A percentile compares a stretch with the other conserved stretches of the same genome.
Evolutionary conservation across 2,888 invertebrate genomes (phyloP).

Genomic region (Boloria selene): DNA sequence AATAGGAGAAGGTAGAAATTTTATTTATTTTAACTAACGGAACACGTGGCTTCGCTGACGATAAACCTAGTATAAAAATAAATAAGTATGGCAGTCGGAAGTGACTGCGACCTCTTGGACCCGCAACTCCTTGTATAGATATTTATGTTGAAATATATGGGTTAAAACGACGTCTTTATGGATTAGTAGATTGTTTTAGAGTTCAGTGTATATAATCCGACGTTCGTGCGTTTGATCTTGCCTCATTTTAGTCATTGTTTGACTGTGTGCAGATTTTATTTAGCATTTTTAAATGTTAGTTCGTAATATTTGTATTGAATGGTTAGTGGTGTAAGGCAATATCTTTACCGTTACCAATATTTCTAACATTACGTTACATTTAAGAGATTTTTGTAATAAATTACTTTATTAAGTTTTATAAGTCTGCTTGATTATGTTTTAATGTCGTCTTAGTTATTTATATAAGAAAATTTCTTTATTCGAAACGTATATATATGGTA

Average conservation of each 20-base stretch:
- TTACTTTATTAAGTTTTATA: conserved; percentile 21
- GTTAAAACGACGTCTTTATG: too few relatives aligned
- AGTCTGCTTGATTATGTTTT: conserved; percentile 17
- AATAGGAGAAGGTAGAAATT: too few relatives aligned
- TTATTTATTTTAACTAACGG: too few relatives aligned
- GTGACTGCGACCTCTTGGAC: too few relatives aligned
- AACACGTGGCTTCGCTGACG: too few relatives aligned
- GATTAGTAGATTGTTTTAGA: too few relatives aligned
- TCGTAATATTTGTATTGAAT: conserved; percentile 27
- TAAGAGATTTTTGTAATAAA: conserved; percentile 31
- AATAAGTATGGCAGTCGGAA: too few relatives aligned
- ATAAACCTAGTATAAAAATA: too few relatives aligned
- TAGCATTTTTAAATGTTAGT: conserved; percentile 27
- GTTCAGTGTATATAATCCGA: conserved; percentile 1
- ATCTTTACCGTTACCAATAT: conserved; percentile 37
- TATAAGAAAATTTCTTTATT: neutral
- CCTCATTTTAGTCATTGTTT: conserved; percentile 22
- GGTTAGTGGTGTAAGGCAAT: conserved; percentile 35
- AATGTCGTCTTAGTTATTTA: conserved; percentile 4
- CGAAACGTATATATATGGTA: neutral
- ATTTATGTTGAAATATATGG: too few relatives aligned
- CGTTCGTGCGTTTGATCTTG: conserved; percentile 15
- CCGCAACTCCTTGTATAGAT: too few relatives aligned
- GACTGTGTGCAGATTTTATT: neutral
- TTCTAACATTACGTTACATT: conserved; percentile 24